Percentiles rank a stretch among this genome's conserved stretches.
Conservation (phyloP, 2,888 invertebrate genomes). For the Lordiphosa andalusiaca region DNA sequence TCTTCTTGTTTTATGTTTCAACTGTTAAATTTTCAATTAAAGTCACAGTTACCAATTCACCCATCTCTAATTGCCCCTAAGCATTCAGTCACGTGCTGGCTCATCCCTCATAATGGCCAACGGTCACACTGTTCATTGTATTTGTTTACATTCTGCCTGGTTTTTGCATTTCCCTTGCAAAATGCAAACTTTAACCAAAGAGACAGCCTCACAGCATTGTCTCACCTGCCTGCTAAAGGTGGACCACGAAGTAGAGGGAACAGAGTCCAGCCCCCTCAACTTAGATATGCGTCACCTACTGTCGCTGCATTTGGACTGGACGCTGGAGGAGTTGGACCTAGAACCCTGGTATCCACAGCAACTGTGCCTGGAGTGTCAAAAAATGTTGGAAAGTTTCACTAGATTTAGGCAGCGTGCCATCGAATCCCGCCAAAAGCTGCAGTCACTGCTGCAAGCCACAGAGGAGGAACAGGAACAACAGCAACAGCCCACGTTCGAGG, state of each 20-base stretch:
- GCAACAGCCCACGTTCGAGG: slow-evolving; percentile 40
- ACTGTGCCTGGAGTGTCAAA: slow-evolving; percentile 56
- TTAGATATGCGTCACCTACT: slow-evolving; percentile 44
- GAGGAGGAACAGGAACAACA: slow-evolving; percentile 1
- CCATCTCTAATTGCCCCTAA: no score
- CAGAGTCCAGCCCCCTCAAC: slow-evolving; percentile 20
- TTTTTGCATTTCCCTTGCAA: neutral
- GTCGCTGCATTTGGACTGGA: slow-evolving; percentile 38
- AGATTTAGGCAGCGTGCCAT: slow-evolving; percentile 55
- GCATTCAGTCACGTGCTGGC: no score
- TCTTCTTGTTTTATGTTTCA: no score
- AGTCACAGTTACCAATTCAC: no score
- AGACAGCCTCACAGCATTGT: slow-evolving; percentile 56
- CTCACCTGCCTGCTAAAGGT: slow-evolving; percentile 66
- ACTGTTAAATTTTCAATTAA: no score
- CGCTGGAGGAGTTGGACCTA: slow-evolving; percentile 6
- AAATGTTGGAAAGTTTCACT: slow-evolving; percentile 47
- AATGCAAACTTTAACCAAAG: slow-evolving; percentile 45
- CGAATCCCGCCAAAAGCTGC: slow-evolving; percentile 48
- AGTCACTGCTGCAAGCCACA: slow-evolving; percentile 30
- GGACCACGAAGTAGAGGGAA: slow-evolving; percentile 2
- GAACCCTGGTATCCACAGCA: slow-evolving; percentile 43
- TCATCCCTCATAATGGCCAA: no score
- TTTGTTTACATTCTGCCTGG: no score
- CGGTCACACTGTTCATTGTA: no score